Evolutionary conservation across 2,888 invertebrate genomes (phyloP).

Genomic region (Cephus sareptanus): DNA sequence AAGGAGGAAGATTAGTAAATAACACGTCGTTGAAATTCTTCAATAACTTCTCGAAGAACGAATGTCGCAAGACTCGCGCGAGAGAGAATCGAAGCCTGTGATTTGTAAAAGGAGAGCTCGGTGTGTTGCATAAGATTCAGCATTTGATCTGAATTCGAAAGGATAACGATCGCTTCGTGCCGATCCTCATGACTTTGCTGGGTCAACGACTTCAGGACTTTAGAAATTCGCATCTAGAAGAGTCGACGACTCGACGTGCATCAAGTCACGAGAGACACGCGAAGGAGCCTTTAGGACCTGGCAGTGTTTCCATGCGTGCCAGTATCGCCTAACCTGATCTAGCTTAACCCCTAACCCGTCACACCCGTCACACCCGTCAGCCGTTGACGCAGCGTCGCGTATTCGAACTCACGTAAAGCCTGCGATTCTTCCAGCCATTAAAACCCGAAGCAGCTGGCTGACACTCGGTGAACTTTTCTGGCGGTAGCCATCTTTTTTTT

Average conservation of each 20-base stretch:
- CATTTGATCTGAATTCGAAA: neutral
- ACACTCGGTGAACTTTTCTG: neutral
- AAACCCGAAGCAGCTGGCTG: neutral
- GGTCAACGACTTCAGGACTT: constrained; percentile 47
- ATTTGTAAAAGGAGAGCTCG: neutral
- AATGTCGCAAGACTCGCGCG: neutral
- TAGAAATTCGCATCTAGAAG: neutral
- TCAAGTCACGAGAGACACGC: neutral
- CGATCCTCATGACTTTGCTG: constrained; percentile 27
- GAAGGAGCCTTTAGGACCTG: neutral
- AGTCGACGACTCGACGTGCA: neutral
- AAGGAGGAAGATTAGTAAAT: no score
- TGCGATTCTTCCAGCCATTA: neutral
- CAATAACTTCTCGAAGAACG: neutral
- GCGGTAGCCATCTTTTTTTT: constrained; percentile 27
- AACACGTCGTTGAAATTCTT: neutral
- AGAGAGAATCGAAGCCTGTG: neutral
- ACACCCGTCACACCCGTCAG: neutral
- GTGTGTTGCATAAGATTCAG: neutral
- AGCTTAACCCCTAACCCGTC: neutral
- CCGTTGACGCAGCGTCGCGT: neutral
- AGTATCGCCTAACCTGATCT: neutral
- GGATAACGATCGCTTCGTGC: neutral
- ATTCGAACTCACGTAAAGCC: neutral
- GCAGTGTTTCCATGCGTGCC: neutral